These are phyloP conservation scores for Zaprionus gabonicus DNA, from an alignment of 1,140 invertebrate species.

Conservation along the genomic window DNA sequence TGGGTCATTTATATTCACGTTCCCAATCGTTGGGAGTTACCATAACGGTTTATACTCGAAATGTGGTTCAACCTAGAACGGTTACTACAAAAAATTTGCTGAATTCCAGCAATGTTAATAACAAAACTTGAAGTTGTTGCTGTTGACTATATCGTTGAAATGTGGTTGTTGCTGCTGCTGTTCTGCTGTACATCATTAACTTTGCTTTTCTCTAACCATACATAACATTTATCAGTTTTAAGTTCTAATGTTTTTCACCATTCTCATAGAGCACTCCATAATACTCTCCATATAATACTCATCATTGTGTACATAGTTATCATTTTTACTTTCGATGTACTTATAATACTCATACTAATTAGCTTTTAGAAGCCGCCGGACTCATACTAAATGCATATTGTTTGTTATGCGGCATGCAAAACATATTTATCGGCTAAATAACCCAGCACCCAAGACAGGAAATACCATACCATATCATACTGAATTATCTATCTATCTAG, in stretches of 20 bases:
- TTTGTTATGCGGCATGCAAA: conserved; percentile 37
- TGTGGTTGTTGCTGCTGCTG: neutral
- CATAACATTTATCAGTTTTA: conserved; percentile 19
- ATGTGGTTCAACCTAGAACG: neutral
- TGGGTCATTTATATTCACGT: neutral
- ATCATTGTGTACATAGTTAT: conserved; percentile 25
- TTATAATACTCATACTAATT: conserved; percentile 28
- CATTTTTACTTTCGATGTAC: conserved; percentile 4
- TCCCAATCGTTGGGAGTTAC: conserved; percentile 15
- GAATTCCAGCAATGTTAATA: neutral
- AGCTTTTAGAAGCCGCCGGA: conserved; percentile 34
- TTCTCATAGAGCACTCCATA: neutral
- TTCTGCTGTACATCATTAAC: neutral
- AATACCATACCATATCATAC: neutral
- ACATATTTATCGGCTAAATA: conserved; percentile 29
- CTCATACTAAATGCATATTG: conserved; percentile 27
- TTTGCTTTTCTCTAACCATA: conserved; percentile 20
- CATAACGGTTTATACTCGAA: conserved; percentile 12
- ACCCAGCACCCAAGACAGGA: conserved; percentile 9
- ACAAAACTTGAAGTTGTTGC: neutral
- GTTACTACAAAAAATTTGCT: neutral
- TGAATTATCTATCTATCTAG: conserved; percentile 25
- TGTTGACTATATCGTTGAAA: neutral
- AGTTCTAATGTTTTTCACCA: conserved; percentile 18
- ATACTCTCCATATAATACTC: neutral